These are phyloP conservation scores for Mesochorus sp. DNA, from an alignment of 2,888 invertebrate species.

Conservation along the genomic window DNA sequence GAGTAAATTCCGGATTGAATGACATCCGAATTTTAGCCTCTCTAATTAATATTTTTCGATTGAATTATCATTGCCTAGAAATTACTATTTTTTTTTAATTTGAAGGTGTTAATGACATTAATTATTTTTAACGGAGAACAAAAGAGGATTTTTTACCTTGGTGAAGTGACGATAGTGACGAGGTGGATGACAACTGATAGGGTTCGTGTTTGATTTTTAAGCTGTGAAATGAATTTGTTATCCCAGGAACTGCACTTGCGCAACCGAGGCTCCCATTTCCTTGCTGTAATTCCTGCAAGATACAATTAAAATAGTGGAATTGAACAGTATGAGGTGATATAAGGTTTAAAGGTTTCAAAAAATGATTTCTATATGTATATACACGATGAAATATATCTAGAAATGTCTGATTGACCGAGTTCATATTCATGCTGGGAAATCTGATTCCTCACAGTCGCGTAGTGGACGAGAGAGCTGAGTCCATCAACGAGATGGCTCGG, in stretches of 20 bases:
- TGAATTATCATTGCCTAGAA: too few species aligned
- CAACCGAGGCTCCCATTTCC: slow-evolving; percentile 71
- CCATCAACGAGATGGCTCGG: slow-evolving; percentile 48
- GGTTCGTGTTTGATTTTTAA: slow-evolving; percentile 80
- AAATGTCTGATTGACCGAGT: not conserved
- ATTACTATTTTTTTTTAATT: too few species aligned
- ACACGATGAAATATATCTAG: not conserved
- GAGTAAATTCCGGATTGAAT: too few species aligned
- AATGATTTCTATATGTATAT: not conserved
- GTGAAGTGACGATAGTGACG: slow-evolving; percentile 74
- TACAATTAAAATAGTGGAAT: not conserved
- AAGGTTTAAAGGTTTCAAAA: not conserved
- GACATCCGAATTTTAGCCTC: too few species aligned
- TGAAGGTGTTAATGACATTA: too few species aligned
- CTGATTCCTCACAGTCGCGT: not conserved
- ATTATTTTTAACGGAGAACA: too few species aligned
- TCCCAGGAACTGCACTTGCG: slow-evolving; percentile 66
- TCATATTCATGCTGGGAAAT: slow-evolving; percentile 11
- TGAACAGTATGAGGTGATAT: too few species aligned
- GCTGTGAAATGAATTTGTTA: slow-evolving; percentile 73
- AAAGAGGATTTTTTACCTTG: slow-evolving; percentile 72
- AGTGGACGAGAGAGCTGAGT: slow-evolving; percentile 35
- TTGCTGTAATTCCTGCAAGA: slow-evolving; percentile 76
- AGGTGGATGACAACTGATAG: slow-evolving; percentile 74
- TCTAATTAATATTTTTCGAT: too few species aligned